These are phyloP conservation scores for Ophion slaviceki DNA, from an alignment of 2,888 invertebrate genomes.

Conservation along the genomic window DNA sequence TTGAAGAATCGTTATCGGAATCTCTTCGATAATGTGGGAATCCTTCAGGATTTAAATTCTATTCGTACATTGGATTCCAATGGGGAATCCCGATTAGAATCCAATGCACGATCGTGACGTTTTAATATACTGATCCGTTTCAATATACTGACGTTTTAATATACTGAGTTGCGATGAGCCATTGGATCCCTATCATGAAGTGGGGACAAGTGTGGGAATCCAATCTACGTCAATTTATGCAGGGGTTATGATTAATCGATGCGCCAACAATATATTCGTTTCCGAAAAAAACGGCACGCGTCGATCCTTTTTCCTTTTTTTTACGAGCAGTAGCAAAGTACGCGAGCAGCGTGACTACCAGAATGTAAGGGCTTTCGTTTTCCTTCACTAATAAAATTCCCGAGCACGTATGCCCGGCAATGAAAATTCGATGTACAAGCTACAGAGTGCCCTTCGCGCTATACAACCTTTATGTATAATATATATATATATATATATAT, in stretches of 20 bases:
- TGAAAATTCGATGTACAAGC: constrained; percentile 64
- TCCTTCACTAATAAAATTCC: constrained; percentile 53
- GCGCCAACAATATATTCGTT: not conserved
- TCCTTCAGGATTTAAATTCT: too few relatives aligned
- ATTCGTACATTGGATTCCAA: too few relatives aligned
- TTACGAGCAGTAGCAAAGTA: not conserved
- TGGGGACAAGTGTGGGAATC: too few relatives aligned
- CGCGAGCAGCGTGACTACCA: constrained; percentile 21
- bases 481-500: not conserved
- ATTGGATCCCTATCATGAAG: too few relatives aligned
- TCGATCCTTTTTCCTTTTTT: not conserved
- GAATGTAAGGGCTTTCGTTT: constrained; percentile 29
- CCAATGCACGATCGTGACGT: too few relatives aligned
- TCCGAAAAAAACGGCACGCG: not conserved
- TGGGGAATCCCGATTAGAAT: too few relatives aligned
- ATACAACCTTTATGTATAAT: constrained; percentile 10
- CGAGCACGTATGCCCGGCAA: constrained; percentile 61
- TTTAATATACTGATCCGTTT: too few relatives aligned
- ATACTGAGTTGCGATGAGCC: too few relatives aligned
- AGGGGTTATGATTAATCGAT: not conserved
- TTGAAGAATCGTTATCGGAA: too few relatives aligned
- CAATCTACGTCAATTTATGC: too few relatives aligned
- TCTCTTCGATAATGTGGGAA: too few relatives aligned
- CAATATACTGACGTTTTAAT: too few relatives aligned
- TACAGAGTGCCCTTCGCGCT: constrained; percentile 29